phyloP scores from a whole-genome alignment of 1,140 invertebrate genomes.

The Aphaenogaster ashmeadi region DNA sequence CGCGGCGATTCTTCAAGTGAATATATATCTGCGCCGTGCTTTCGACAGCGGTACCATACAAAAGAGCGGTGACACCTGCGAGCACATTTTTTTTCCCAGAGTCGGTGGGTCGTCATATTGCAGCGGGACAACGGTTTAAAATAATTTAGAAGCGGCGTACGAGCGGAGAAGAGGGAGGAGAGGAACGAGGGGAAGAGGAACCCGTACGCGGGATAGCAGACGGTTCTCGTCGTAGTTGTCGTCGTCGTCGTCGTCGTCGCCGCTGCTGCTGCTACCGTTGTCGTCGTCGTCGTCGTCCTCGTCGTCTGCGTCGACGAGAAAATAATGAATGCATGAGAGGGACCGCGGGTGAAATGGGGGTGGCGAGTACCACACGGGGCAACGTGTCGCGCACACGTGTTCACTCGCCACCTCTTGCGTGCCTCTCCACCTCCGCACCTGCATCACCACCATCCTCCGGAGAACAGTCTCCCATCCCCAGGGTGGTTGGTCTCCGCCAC shows the following conservation, averaged over 20 bases:
- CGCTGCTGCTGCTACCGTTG: not conserved
- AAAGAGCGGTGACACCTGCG: constrained; percentile 64
- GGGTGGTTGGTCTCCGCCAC: not conserved
- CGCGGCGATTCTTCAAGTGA: constrained; percentile 64
- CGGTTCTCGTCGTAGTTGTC: constrained; percentile 52
- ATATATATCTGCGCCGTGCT: constrained; percentile 69
- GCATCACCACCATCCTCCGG: constrained; percentile 23
- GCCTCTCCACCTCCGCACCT: constrained; percentile 26
- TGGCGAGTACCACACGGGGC: constrained; percentile 60
- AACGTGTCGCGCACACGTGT: constrained; percentile 64
- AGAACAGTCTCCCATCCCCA: not conserved
- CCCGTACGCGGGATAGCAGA: not conserved
- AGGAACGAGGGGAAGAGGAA: not conserved
- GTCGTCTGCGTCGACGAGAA: constrained; percentile 64
- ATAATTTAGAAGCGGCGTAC: constrained; percentile 71
- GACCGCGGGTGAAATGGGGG: constrained; percentile 6
- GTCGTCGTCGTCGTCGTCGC: not conserved
- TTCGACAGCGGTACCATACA: constrained; percentile 62
- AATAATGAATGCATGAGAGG: constrained; percentile 71
- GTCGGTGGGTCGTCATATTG: constrained; percentile 66
- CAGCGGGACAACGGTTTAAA: constrained; percentile 72
- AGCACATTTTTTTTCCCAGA: constrained; percentile 54
- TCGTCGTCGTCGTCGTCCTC: constrained; percentile 20
- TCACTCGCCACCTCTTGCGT: constrained; percentile 38
- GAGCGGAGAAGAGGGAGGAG: not conserved